phyloP scores from a whole-genome alignment of 2,113 vertebrate genomes.

The Ceratotherium simum region DNA sequence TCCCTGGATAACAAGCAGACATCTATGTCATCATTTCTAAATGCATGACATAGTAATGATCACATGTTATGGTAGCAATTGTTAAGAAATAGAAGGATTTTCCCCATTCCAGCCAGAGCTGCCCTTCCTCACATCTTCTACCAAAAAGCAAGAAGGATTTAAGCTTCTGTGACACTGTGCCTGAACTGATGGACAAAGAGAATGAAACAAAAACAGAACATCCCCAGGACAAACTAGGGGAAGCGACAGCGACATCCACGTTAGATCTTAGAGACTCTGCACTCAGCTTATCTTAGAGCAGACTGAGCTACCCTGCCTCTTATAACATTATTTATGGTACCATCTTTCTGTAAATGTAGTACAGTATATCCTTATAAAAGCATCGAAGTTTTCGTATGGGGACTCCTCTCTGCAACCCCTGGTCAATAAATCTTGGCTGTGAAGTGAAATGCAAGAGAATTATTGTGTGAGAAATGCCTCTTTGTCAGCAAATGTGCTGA shows the following conservation, averaged over 20 bases:
- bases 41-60: not conserved
- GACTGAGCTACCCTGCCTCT: not conserved
- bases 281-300: not conserved
- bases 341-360: not conserved
- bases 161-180: not conserved
- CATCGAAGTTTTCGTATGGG: not conserved
- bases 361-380: constrained; percentile 54
- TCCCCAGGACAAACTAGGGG: not conserved
- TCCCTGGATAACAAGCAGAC: not conserved
- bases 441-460: constrained; percentile 57
- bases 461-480: not conserved
- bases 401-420: not conserved
- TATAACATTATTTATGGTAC: not conserved
- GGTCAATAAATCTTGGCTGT: constrained; percentile 61
- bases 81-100: not conserved
- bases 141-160: not conserved
- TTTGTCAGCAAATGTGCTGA: constrained; percentile 58
- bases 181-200: not conserved
- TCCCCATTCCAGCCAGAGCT: not conserved
- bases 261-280: not conserved
- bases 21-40: not conserved
- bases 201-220: constrained; percentile 36
- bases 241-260: not conserved
- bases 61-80: not conserved
- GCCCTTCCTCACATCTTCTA: not conserved